Evolutionary conservation across 2,797 vertebrate species (phyloP).

Genomic region (Macropodus opercularis): DNA sequence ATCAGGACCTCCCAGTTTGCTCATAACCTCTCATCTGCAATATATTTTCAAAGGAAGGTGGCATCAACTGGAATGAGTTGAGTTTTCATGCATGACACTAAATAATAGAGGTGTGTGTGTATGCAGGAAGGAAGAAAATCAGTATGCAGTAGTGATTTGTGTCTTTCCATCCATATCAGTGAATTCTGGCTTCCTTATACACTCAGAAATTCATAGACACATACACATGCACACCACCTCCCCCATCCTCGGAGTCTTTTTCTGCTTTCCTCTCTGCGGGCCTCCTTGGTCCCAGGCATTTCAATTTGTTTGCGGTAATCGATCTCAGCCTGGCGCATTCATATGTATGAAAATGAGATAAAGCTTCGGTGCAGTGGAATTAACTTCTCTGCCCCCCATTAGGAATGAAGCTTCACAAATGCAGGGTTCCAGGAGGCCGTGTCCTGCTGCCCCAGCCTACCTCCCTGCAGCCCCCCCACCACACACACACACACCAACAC

Average conservation of each 20-base stretch:
- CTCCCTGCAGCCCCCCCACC: neutral
- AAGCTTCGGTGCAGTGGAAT: conserved; percentile 73
- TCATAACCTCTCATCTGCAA: conserved; percentile 48
- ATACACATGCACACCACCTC: conserved; percentile 39
- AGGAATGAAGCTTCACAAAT: conserved; percentile 65
- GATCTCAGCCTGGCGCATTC: conserved; percentile 70
- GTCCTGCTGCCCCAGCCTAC: conserved; percentile 41
- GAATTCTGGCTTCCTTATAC: conserved; percentile 66
- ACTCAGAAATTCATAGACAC: conserved; percentile 70
- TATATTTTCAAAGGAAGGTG: conserved; percentile 53
- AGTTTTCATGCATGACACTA: conserved; percentile 67
- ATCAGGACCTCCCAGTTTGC: conserved; percentile 54
- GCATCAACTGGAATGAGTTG: conserved; percentile 57
- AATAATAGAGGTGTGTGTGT: conserved; percentile 62
- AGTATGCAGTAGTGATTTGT: conserved; percentile 72
- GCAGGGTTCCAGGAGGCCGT: conserved; percentile 50
- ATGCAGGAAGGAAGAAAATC: conserved; percentile 52
- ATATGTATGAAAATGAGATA: conserved; percentile 83
- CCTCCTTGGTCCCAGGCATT: conserved; percentile 69
- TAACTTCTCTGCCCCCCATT: conserved; percentile 80
- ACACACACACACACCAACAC: conserved; percentile 7
- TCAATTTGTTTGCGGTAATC: conserved; percentile 83
- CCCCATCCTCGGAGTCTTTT: conserved; percentile 34
- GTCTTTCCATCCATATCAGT: conserved; percentile 71
- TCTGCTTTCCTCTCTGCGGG: conserved; percentile 55